A percentile compares a stretch with the other conserved stretches of the same genome.
phyloP scores from a whole-genome alignment of 2,113 vertebrate genomes.

The Corythaeola cristata region DNA sequence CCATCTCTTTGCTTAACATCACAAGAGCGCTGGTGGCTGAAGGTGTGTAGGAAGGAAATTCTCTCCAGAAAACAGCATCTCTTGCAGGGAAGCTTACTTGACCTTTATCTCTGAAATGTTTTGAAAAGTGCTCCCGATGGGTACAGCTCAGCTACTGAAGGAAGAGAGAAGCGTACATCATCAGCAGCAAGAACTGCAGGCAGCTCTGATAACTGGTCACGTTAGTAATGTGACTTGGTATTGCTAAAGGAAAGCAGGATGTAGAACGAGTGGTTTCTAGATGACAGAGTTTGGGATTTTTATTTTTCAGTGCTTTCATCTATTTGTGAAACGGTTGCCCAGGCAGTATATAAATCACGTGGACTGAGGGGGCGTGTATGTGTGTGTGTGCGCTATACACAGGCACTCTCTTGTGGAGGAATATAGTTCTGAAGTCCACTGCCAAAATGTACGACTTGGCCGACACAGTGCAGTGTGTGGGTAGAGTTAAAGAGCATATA shows the following conservation, averaged over 20 bases:
- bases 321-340: constrained; percentile 1
- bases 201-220: neutral
- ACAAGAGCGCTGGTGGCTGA: neutral
- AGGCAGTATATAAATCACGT: neutral
- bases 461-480: neutral
- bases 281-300: neutral
- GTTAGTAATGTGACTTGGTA: neutral
- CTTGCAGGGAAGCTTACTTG: neutral
- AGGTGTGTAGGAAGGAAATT: constrained; percentile 9
- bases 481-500: neutral
- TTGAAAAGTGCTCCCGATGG: neutral
- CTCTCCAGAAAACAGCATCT: neutral
- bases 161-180: neutral
- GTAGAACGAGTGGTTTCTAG: neutral
- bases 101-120: constrained; percentile 39
- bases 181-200: neutral
- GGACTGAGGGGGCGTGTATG: neutral
- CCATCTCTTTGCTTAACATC: neutral
- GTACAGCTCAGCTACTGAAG: neutral
- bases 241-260: neutral
- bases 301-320: neutral
- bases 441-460: constrained; percentile 8
- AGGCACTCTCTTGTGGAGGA: neutral
- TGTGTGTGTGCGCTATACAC: neutral
- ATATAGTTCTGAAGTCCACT: neutral